These are phyloP conservation scores for Drosophila kanekoi DNA, from an alignment of 2,888 invertebrate genomes.

Conservation along the genomic window DNA sequence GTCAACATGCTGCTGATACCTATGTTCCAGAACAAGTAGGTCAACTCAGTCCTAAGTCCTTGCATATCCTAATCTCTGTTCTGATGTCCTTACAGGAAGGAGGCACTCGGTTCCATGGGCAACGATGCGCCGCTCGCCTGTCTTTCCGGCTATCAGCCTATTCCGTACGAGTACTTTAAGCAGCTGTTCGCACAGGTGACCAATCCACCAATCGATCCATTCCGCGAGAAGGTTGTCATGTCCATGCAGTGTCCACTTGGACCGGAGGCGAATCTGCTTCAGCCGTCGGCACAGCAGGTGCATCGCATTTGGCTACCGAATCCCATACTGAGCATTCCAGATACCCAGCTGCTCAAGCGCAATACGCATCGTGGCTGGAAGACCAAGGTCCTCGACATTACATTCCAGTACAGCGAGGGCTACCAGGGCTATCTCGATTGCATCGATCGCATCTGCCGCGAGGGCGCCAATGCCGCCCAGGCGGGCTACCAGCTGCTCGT, in stretches of 20 bases:
- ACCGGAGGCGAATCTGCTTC: conserved; percentile 96
- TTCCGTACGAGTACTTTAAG: conserved; percentile 98
- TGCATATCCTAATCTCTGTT: background rate
- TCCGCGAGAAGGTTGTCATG: conserved; percentile 99
- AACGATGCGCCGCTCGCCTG: conserved; percentile 99
- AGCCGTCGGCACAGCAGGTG: conserved; percentile 94
- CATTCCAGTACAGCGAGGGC: conserved; percentile 92
- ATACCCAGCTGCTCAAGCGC: conserved; percentile 94
- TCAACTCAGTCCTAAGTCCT: conserved; percentile 19
- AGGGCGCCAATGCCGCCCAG: conserved; percentile 92
- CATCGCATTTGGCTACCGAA: conserved; percentile 96
- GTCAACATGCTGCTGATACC: conserved; percentile 97
- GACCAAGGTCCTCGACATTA: conserved; percentile 94
- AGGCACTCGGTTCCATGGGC: conserved; percentile 99
- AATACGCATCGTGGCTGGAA: conserved; percentile 95
- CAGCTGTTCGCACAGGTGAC: conserved; percentile 99
- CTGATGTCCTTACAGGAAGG: conserved; percentile 89
- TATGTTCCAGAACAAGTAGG: conserved; percentile 97
- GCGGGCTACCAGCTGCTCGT: conserved; percentile 93
- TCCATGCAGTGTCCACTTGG: conserved; percentile 98
- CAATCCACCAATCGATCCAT: conserved; percentile 99
- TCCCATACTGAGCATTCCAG: conserved; percentile 96
- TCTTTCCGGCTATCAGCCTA: conserved; percentile 96
- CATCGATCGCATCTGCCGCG: conserved; percentile 91
- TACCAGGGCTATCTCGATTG: conserved; percentile 91